Evolutionary conservation across 2,113 vertebrate genomes (phyloP).

Genomic region (Bubo scandiacus): DNA sequence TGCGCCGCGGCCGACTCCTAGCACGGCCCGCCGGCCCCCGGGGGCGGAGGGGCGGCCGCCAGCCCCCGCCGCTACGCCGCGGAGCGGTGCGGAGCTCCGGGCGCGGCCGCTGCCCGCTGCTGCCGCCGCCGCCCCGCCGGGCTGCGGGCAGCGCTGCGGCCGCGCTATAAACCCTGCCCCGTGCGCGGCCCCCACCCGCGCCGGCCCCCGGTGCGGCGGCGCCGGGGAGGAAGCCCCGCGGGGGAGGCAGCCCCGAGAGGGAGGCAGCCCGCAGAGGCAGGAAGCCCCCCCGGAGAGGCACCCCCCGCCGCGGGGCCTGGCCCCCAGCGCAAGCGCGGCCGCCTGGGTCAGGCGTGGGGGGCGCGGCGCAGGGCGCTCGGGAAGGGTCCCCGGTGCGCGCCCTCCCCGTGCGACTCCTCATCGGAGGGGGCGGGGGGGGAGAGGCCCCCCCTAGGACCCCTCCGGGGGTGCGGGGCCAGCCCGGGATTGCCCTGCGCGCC

Average conservation of each 20-base stretch:
- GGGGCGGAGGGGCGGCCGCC: background rate
- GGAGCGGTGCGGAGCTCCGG: background rate
- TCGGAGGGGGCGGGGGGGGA: background rate
- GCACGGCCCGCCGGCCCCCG: conserved; percentile 28
- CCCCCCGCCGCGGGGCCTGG: background rate
- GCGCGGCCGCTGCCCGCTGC: background rate
- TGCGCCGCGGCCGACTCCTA: conserved; percentile 54
- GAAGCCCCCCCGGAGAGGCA: background rate
- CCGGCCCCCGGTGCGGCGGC: background rate
- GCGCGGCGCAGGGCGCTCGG: background rate
- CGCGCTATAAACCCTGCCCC: background rate
- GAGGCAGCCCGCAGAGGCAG: background rate
- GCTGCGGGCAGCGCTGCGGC: background rate
- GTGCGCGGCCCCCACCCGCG: background rate
- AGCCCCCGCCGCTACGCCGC: background rate
- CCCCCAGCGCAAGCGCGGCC: too few species aligned
- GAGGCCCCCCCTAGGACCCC: background rate
- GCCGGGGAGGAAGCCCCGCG: background rate
- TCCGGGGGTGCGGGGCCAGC: too few species aligned
- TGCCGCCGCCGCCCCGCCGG: background rate
- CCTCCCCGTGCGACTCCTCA: rapidly evolving
- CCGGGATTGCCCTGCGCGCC: background rate
- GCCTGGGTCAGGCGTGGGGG: background rate
- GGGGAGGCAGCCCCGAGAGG: background rate
- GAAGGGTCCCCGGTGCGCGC: background rate